Evolutionary conservation across 2,797 vertebrate species (phyloP), one percentile per base, ranked within the genome.

Genomic region (Pachyuromys duprasi): DNA sequence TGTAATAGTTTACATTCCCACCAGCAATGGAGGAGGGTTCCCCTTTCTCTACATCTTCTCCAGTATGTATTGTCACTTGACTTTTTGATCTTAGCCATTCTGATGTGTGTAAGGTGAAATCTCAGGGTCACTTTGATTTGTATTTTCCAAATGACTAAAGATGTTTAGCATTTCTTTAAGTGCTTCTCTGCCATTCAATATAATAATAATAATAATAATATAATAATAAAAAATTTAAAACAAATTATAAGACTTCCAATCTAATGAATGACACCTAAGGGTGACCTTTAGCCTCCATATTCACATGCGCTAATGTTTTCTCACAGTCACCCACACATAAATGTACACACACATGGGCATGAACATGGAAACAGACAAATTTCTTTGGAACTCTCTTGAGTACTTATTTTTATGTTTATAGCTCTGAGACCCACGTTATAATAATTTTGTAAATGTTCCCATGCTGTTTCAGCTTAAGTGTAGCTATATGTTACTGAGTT

Each of bases 401-500:
- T 12, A 91, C 26, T 78, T 91, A 11, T 83, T 93, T 91, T 45
- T 78, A 13, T 87, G 36, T 82, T 4, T 70, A 36, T 94, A 70
- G 42, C 42, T 31, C 92, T 93, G 76, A 78, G 26, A 88, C 8
- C 63, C 75, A 89, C 11, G 8, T 89, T 12, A 70, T 70, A 49
- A 89, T 93, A 94, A 93, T 89, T 94, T 92, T 89, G 4, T 91
- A 81, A 91, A 69, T 22, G 45, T 14, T n/a, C 28, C 63, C 14
- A 26, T 31, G 33, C 79, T 49, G 1, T 93, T 97, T 95, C n/a
- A 91, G n/a, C 39, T 74, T 94, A 72, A 18, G 62, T 65, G 4
- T 81, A 72, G 42, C 84, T 57, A 78, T 76, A 24, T 67, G 42
- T 70, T 72, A 78, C n/a, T 78, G n/a, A 94, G 63, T 90, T 76